These are phyloP conservation scores for Ophion costatus DNA, from an alignment of 2,888 invertebrate genomes.

Conservation along the genomic window DNA sequence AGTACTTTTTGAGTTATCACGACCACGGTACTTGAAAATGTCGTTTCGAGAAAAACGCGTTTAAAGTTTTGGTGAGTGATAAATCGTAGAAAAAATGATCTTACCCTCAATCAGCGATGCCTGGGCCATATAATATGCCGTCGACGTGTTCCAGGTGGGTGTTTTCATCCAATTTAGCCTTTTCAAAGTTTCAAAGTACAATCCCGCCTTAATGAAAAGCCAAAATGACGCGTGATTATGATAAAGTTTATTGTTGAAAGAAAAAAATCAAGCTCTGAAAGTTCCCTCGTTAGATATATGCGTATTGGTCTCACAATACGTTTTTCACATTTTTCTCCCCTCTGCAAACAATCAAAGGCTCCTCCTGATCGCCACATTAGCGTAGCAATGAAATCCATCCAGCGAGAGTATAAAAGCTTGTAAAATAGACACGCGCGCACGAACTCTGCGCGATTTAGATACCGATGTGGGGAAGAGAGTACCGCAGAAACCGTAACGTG, in stretches of 20 bases:
- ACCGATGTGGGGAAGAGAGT: conserved; percentile 27
- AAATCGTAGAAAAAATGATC: no score
- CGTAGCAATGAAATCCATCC: conserved; percentile 1
- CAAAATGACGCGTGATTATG: background rate
- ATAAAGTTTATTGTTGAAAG: background rate
- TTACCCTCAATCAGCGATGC: no score
- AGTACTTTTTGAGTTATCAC: no score
- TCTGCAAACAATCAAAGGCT: conserved; percentile 1
- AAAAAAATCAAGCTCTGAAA: background rate
- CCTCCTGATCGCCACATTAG: background rate
- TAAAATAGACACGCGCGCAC: conserved; percentile 27
- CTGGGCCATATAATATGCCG: no score
- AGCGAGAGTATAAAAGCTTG: conserved; percentile 49
- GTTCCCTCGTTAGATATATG: background rate
- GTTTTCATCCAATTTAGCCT: no score
- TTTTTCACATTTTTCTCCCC: background rate
- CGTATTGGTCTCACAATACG: background rate
- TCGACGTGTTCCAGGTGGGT: no score
- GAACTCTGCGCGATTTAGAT: conserved; percentile 12
- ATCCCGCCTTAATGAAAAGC: background rate
- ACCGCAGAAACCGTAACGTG: conserved; percentile 64
- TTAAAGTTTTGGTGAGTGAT: no score
- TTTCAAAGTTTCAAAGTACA: no score
- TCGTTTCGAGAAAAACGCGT: no score
- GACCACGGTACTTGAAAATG: no score